Evolutionary conservation across 2,113 vertebrate genomes (phyloP).

Genomic region (Ageneiosus marmoratus): DNA sequence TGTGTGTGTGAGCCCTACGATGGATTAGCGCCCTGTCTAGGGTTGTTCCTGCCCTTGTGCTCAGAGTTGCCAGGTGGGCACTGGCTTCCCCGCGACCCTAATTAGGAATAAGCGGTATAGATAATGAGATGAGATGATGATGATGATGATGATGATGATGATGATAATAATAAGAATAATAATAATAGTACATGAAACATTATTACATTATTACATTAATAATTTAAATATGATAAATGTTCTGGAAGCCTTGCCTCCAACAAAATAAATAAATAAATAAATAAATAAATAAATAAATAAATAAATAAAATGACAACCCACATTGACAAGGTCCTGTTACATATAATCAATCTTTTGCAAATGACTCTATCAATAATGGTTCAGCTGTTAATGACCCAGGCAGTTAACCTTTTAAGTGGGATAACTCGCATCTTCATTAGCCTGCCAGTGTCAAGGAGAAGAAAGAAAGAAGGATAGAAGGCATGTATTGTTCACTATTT

Average conservation of each 20-base stretch:
- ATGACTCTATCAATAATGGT: slow-evolving; percentile 69
- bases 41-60: too few relatives aligned
- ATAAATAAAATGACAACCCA: slow-evolving; percentile 31
- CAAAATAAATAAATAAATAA: too few relatives aligned
- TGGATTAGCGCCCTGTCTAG: too few relatives aligned
- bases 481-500: neutral
- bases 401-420: slow-evolving; percentile 68
- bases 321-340: slow-evolving; percentile 53
- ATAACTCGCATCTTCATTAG: slow-evolving; percentile 61
- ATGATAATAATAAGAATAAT: slow-evolving; percentile 13
- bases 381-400: slow-evolving; percentile 60
- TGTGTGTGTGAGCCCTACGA: too few relatives aligned
- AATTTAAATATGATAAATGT: neutral
- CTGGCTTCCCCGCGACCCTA: too few relatives aligned
- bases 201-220: neutral
- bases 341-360: slow-evolving; percentile 62
- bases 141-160: neutral
- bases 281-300: too few relatives aligned
- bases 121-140: too few relatives aligned
- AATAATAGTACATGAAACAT: neutral
- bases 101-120: too few relatives aligned
- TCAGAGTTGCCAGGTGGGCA: too few relatives aligned
- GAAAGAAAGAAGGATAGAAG: neutral
- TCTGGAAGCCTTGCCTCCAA: neutral
- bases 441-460: neutral